These are phyloP conservation scores for Ormyrus labotus DNA, from an alignment of 2,888 invertebrate species.

Conservation along the genomic window DNA sequence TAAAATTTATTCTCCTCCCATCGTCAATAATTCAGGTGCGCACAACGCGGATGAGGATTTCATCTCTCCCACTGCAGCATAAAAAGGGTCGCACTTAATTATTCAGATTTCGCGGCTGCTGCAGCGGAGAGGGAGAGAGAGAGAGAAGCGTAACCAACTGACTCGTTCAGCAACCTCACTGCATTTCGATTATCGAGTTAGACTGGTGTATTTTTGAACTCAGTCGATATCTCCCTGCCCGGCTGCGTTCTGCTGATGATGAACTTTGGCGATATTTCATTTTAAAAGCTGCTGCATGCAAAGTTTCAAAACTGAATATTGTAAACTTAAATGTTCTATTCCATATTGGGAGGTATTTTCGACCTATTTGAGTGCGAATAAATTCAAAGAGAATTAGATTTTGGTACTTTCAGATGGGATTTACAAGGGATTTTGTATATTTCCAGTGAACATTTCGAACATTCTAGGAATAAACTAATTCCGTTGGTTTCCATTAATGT, in stretches of 20 bases:
- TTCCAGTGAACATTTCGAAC: too few species aligned
- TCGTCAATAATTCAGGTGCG: conserved; percentile 40
- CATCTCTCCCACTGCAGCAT: not conserved
- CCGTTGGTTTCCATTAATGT: too few species aligned
- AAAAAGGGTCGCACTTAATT: conserved; percentile 50
- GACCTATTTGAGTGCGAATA: too few species aligned
- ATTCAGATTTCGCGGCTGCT: conserved; percentile 26
- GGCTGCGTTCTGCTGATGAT: not conserved
- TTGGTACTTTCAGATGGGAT: too few species aligned
- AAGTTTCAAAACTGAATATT: conserved; percentile 12
- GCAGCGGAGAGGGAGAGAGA: not conserved
- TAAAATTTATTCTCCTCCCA: conserved; percentile 21
- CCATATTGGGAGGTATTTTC: too few species aligned
- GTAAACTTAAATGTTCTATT: not conserved
- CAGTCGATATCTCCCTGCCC: conserved; percentile 1
- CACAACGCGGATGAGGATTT: not conserved
- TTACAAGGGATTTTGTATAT: too few species aligned
- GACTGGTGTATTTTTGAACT: conserved; percentile 44
- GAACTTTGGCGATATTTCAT: too few species aligned
- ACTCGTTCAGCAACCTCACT: not conserved
- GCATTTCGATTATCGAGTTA: conserved; percentile 50
- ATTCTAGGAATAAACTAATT: too few species aligned
- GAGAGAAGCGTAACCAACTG: not conserved
- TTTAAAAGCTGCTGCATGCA: not conserved
- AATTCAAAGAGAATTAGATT: too few species aligned